These are phyloP conservation scores for Limonius californicus DNA, from an alignment of 1,140 invertebrate species.

Conservation along the genomic window DNA sequence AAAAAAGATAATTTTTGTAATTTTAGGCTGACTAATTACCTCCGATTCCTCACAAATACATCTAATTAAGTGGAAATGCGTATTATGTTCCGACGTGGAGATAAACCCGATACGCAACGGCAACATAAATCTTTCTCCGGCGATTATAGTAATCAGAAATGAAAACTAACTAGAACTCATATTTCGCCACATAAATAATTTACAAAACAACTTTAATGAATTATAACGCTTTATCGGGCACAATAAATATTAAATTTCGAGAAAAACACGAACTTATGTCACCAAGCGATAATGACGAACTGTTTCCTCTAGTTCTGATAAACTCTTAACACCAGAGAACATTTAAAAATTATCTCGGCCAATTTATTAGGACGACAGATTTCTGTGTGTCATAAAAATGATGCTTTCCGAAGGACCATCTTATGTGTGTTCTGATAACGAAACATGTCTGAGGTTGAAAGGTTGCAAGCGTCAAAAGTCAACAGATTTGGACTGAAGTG, in stretches of 20 bases:
- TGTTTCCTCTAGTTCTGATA: conserved; percentile 6
- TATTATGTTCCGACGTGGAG: too few species aligned
- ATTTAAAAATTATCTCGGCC: conserved; percentile 12
- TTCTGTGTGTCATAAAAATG: conserved; percentile 17
- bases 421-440: conserved; percentile 7
- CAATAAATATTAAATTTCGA: neutral
- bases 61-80: too few species aligned
- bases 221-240: too few species aligned
- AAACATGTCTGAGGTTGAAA: conserved; percentile 8
- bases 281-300: neutral
- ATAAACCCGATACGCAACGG: too few species aligned
- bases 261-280: conserved; percentile 4
- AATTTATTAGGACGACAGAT: conserved; percentile 17
- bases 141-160: too few species aligned
- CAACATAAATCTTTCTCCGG: too few species aligned
- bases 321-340: conserved; percentile 6
- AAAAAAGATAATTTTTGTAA: too few species aligned
- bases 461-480: conserved; percentile 2
- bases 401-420: neutral
- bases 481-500: conserved; percentile 1
- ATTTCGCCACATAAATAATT: too few species aligned
- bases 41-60: too few species aligned
- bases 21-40: too few species aligned
- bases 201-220: too few species aligned
- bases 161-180: too few species aligned